Percentiles rank a stretch among this genome's conserved stretches.
Evolutionary conservation across 2,113 vertebrate species (phyloP).

Genomic region (Microtus oregoni): DNA sequence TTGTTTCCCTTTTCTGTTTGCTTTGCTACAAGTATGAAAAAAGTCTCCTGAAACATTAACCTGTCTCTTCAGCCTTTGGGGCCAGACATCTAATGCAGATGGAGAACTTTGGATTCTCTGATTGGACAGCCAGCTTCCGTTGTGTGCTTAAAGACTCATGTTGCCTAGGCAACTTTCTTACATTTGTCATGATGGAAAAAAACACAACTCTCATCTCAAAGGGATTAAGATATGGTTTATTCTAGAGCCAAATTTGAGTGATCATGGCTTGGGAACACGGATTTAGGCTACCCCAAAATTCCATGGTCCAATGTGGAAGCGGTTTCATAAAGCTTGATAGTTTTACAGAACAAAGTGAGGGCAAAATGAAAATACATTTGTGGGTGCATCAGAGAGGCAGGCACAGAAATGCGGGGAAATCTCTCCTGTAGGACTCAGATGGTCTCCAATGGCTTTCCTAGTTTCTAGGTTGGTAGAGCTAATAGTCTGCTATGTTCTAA

Average conservation of each 20-base stretch:
- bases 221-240: not conserved
- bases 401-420: not conserved
- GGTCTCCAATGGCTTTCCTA: not conserved
- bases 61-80: not conserved
- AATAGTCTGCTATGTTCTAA: not conserved
- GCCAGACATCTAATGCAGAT: not conserved
- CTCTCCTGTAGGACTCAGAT: not conserved
- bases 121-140: not conserved
- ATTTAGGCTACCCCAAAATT: not conserved
- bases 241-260: not conserved
- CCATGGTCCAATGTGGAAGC: not conserved
- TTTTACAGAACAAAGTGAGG: not conserved
- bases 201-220: not conserved
- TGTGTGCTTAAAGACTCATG: not conserved
- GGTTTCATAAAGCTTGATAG: not conserved
- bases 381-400: not conserved
- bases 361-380: not conserved
- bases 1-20: conserved; percentile 7
- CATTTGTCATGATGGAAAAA: not conserved
- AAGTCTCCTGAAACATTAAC: not conserved
- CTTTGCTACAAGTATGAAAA: not conserved
- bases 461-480: not conserved
- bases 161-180: not conserved
- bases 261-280: too few species aligned
- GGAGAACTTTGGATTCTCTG: not conserved